These are phyloP conservation scores for Antennarius striatus DNA, from an alignment of 2,113 vertebrate genomes.

Conservation along the genomic window DNA sequence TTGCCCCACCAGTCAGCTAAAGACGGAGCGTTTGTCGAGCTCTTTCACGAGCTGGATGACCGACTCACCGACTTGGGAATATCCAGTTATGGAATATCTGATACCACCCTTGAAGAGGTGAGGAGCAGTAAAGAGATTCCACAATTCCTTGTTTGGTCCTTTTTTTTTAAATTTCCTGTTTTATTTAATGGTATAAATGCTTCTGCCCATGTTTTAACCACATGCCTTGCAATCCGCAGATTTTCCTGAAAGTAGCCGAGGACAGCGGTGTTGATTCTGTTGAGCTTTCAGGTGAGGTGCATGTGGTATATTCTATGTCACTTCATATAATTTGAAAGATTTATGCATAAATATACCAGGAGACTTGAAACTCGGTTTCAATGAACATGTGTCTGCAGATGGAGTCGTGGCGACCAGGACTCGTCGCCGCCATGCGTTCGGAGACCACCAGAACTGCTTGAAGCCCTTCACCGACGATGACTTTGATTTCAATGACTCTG, in stretches of 20 bases:
- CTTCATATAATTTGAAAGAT: not conserved
- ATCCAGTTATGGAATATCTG: conserved; percentile 97
- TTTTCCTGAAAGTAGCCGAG: conserved; percentile 97
- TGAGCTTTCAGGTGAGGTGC: conserved; percentile 88
- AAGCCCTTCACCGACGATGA: conserved; percentile 96
- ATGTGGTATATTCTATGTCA: not conserved
- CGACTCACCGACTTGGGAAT: conserved; percentile 93
- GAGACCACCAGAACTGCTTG: conserved; percentile 96
- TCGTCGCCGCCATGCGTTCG: conserved; percentile 88
- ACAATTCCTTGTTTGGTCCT: not conserved
- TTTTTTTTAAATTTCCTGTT: not conserved
- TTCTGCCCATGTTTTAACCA: not conserved
- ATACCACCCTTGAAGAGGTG: conserved; percentile 97
- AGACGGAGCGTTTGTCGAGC: conserved; percentile 94
- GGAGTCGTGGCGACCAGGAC: conserved; percentile 90
- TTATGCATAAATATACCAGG: not conserved
- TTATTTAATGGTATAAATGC: not conserved
- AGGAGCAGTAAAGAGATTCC: not conserved
- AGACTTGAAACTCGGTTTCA: not conserved
- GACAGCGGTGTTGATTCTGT: conserved; percentile 93
- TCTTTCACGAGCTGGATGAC: conserved; percentile 98
- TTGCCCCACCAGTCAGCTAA: conserved; percentile 94
- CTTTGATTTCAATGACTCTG: conserved; percentile 93
- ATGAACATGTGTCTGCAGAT: conserved; percentile 73
- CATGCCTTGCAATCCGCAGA: conserved; percentile 74